Conservation (phyloP, 2,113 vertebrate species). For the Eulacestoma nigropectus region DNA sequence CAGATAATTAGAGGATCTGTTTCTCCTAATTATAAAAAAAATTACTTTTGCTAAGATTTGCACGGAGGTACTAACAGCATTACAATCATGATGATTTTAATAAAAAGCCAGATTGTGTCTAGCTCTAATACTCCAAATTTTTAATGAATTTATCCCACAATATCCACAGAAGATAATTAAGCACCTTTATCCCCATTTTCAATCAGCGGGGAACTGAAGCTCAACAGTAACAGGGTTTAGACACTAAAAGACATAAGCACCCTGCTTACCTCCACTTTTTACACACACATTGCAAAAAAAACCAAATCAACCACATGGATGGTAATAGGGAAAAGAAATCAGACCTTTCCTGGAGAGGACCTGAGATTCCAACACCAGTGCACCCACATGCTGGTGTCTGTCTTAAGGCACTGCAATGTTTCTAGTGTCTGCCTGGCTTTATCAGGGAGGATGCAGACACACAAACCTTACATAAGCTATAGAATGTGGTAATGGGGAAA, state of each 20-base stretch:
- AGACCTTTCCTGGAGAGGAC: background rate
- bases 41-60: background rate
- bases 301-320: no score
- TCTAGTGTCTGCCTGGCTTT: background rate
- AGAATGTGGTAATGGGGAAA: background rate
- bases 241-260: background rate
- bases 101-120: background rate
- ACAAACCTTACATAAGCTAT: background rate
- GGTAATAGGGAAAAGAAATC: background rate
- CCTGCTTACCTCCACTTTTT: background rate
- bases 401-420: background rate
- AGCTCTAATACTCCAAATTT: background rate
- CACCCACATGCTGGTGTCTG: rapidly evolving
- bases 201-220: background rate
- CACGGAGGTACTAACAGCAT: background rate
- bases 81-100: background rate
- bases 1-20: conserved; percentile 15
- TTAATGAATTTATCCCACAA: background rate
- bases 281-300: background rate
- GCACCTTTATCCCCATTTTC: background rate
- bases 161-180: background rate
- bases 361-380: background rate
- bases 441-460: background rate
- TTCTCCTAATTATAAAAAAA: background rate
- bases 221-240: background rate